Conservation (phyloP, 2,113 vertebrate species). For the Alosa alosa region DNA sequence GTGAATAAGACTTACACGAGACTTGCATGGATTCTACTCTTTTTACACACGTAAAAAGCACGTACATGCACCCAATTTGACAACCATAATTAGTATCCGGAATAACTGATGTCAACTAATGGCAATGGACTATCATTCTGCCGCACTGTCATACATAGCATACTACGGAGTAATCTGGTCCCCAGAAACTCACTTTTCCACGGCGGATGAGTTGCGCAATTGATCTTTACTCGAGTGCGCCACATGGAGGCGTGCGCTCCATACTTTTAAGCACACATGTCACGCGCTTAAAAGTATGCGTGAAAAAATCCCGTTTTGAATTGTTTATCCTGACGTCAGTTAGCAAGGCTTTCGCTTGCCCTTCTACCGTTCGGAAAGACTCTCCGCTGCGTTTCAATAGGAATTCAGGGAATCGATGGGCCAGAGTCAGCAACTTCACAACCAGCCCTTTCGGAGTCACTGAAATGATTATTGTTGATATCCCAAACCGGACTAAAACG, state of each 20-base stretch:
- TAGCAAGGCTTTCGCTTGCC: constrained; percentile 65
- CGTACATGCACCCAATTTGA: background rate
- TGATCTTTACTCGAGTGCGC: constrained; percentile 12
- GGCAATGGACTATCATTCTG: background rate
- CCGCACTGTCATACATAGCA: background rate
- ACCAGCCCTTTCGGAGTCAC: constrained; percentile 58
- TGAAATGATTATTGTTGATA: constrained; percentile 60
- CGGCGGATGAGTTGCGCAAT: background rate
- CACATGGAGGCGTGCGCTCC: constrained; percentile 69
- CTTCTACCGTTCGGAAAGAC: constrained; percentile 60
- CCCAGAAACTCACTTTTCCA: background rate
- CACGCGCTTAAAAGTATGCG: constrained; percentile 53
- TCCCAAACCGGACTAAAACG: constrained; percentile 73
- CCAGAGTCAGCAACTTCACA: constrained; percentile 52
- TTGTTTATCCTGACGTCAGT: constrained; percentile 80
- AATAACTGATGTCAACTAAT: background rate
- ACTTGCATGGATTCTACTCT: no score
- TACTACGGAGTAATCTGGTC: background rate
- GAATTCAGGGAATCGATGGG: constrained; percentile 60
- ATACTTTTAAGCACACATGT: constrained; percentile 35
- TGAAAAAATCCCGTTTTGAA: constrained; percentile 65
- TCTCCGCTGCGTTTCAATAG: constrained; percentile 60
- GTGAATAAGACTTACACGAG: no score
- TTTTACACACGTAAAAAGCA: no score
- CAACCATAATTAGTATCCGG: background rate